Evolutionary conservation across 2,888 invertebrate genomes (phyloP), one percentile per base, ranked within the genome.

Genomic region (Augochlorella aurata): DNA sequence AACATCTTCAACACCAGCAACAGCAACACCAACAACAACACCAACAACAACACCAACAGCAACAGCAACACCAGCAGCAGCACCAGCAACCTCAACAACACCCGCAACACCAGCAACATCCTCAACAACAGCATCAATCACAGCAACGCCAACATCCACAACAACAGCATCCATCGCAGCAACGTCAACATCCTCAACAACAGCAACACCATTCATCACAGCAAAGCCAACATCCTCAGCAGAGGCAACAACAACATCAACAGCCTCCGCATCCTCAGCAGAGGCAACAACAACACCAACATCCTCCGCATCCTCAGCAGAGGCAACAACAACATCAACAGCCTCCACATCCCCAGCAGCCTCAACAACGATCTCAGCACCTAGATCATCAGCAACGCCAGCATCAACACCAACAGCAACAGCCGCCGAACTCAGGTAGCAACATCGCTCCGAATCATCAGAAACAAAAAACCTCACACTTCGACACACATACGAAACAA

Each of bases 61-160:
- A 67, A 16, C 78, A 87, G 61, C 87, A 74, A 5, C 85, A 82
- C 0, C 83, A 97, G 88, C 84, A 97, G 88, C 84, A 74, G 10
- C 96, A 96, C 90, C 95, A 95, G 63, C 90, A 92, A 66, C 92
- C 92, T 72, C 90, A 91, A 14, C 92, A 90, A 47, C 91, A 94
- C 49, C 93, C 90, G 21, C 91, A 90, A 45, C 91, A 90, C 12
- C 90, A 91, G 8, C 85, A 81, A 3, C 85, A 85, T 24, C 91
- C 89, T 29, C 91, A 90, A 5, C 90, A 83, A 10, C 85, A 85
- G 4, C 87, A 87, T 2, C 86, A 79, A 58, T 91, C 72, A 1
- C 85, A 85, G 0, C 87, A 97, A 89, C 58, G 29, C 77, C 90
- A 90, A 29, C 85, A 74, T 10, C 84, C 81, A 2, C 87, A 87